A percentile compares a stretch with the other conserved stretches of the same genome.
Conservation (phyloP, 2,888 invertebrate genomes). For the Idaea straminata region DNA sequence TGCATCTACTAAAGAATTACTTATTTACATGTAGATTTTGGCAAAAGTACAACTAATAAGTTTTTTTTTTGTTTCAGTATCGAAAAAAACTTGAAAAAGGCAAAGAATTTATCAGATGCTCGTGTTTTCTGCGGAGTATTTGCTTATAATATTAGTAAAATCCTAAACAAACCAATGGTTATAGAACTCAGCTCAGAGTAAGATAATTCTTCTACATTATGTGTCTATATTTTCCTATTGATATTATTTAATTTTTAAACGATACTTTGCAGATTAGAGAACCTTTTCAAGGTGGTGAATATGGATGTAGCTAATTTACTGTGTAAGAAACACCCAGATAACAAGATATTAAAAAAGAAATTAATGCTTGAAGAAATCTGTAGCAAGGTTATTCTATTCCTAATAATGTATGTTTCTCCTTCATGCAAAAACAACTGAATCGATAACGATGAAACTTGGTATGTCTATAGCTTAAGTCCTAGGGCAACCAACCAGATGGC, state of each 20-base stretch:
- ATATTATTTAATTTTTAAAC: background rate
- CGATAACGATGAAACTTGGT: no score
- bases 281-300: conserved; percentile 43
- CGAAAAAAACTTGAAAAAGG: background rate
- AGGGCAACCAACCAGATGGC: no score
- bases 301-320: conserved; percentile 45
- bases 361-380: background rate
- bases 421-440: background rate
- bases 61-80: background rate
- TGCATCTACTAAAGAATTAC: background rate
- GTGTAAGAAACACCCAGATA: conserved; percentile 10
- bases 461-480: no score
- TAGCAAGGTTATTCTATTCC: background rate
- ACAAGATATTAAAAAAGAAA: background rate
- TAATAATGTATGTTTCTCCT: background rate
- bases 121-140: conserved; percentile 36
- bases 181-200: conserved; percentile 49
- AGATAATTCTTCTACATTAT: conserved; percentile 23
- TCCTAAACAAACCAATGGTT: conserved; percentile 40
- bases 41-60: background rate
- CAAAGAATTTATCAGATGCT: background rate
- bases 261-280: conserved; percentile 41
- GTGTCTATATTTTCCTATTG: background rate
- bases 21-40: background rate
- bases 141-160: conserved; percentile 46